Base-by-base conservation (phyloP, 2,888 invertebrate species). In the Neoitamus cyanurus region DNA sequence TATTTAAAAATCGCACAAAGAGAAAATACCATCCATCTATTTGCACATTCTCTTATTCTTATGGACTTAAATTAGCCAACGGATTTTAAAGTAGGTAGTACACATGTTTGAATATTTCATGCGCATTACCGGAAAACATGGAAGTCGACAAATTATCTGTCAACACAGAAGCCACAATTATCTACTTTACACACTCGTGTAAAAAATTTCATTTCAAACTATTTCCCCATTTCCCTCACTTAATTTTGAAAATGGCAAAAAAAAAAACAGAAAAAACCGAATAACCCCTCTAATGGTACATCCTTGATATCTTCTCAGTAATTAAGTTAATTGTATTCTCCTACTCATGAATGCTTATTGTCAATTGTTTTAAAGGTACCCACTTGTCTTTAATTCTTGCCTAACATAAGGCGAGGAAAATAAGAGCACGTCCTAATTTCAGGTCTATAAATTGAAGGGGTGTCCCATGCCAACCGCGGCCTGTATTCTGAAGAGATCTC, bases 291-390 rank as follows among this genome's bases (percentile, higher is more conserved):
- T 34, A 73, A 73, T 20, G 73, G 48, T 36, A 46, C 77, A 42
- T 46, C 48, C 77, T 68, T 58, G 30, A 34, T 68, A 68, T 68
- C 68, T 34, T 80, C 46, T 68, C 68, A 58, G 80, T 80, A 80
- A 80, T 80, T 80, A 80, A 80, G 46, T 80, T 80, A 80, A 80
- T 80, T 80, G 80, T 80, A 80, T 80, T 80, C 80, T 80, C 46
- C 42, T 80, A 58, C 80, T 80, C 80, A 48, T 80, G 80, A 46
- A 80, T 80, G 30, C 80, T 68, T 58, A 80, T 58, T 80, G 80
- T 80, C 80, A 80, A 80, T 80, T 42, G 68, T 58, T 80, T 80
- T 80, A 80, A 80, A 80, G 80, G 80, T 48, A 42, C 34, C 68
- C 80, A 80, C 80, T 80, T 80, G 48, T 20, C 80, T 80, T 80